Evolutionary conservation across 1,140 invertebrate species (phyloP), one percentile per base, ranked within the genome.

Genomic region (Ips typographus): DNA sequence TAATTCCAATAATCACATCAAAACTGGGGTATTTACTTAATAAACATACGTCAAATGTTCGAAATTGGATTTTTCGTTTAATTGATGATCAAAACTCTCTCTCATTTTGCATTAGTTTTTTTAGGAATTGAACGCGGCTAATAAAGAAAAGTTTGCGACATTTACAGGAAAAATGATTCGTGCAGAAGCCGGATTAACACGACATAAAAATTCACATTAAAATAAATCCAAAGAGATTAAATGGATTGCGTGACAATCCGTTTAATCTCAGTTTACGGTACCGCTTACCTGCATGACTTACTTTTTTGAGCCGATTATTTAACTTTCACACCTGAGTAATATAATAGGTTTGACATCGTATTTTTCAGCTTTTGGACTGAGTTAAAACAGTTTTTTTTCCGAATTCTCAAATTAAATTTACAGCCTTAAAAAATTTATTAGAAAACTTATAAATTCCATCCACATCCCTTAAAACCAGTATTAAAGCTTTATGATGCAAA

Each of bases 161-260:
- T 22, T 22, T 22, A 22, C 22, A 22, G 22, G 22, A 22, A 49
- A 49, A 49, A 49, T 49, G 44, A 49, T 49, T 49, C 44, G 44
- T 49, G 44, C 44, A 49, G 44, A 49, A 49, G 22, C 44, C 44
- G 3, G 44, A 49, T 49, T 49, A 49, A 49, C 44, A 49, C 44
- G 44, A 49, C 7, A 49, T 49, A 49, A 49, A 49, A 49, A 49
- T 49, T 49, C 44, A 49, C 44, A 49, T 49, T 49, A 3, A 49
- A 2, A 22, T 49, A 49, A 49, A 8, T 22, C 44, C 1, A 22
- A 22, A 49, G 44, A 3, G 44, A 49, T 49, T 49, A 49, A 49
- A 49, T 49, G 7, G 7, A 49, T 8, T 3, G 22, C 44, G 22
- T 8, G 22, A 49, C 44, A 49, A 49, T 8, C 44, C 44, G 44